Evolutionary conservation across 2,888 invertebrate species (phyloP).

Genomic region (Polydrusus tereticollis): DNA sequence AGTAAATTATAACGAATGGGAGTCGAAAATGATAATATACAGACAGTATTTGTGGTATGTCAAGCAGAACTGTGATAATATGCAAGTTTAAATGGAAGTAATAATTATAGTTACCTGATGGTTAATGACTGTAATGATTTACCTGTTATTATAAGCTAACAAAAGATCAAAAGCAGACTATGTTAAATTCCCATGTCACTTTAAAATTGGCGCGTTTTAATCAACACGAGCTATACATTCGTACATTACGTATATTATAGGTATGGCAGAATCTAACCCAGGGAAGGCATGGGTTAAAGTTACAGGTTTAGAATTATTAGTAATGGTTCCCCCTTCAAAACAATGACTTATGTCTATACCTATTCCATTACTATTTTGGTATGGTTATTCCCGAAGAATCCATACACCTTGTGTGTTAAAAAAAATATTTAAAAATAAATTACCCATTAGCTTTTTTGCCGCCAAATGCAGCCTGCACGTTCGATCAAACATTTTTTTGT

Average conservation of each 20-base stretch:
- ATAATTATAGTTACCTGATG: neutral
- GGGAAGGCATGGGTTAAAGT: no score
- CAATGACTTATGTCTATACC: no score
- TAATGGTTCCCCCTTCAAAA: no score
- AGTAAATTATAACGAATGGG: conserved; percentile 31
- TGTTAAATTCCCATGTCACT: no score
- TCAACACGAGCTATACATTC: no score
- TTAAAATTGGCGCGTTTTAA: no score
- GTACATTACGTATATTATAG: no score
- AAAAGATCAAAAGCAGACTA: no score
- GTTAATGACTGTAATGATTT: neutral
- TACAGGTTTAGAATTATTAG: no score
- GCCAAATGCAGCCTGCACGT: conserved; percentile 39
- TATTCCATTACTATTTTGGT: no score
- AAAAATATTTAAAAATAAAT: conserved; percentile 45
- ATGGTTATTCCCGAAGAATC: neutral
- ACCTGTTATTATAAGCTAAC: no score
- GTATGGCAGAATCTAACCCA: no score
- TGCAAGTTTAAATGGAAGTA: neutral
- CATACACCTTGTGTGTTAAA: conserved; percentile 31
- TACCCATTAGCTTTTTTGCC: conserved; percentile 44
- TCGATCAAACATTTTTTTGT: conserved; percentile 41
- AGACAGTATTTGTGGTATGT: neutral
- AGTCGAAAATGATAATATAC: neutral
- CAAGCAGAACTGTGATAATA: neutral